phyloP scores from a whole-genome alignment of 2,888 invertebrate genomes.

The Philaethria dido region DNA sequence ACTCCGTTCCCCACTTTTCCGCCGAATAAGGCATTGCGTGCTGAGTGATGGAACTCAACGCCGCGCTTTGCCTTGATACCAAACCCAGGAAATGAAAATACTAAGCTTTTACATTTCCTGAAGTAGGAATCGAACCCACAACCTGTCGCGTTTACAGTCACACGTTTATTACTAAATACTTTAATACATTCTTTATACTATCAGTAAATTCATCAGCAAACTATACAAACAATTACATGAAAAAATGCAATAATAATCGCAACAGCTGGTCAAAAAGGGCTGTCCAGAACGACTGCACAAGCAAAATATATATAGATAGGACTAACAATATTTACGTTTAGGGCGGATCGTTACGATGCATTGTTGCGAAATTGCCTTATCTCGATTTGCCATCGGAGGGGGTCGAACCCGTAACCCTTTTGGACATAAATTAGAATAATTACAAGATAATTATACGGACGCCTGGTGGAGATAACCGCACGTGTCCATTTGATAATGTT shows the following conservation, averaged over 20 bases:
- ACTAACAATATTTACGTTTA: slow-evolving; percentile 21
- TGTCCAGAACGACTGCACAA: neutral
- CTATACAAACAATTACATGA: neutral
- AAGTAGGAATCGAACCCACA: no score
- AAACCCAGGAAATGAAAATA: no score
- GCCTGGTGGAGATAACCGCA: slow-evolving; percentile 26
- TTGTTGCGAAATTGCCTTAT: slow-evolving; percentile 21
- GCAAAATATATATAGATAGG: neutral
- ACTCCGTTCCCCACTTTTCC: no score
- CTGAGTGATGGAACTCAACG: no score
- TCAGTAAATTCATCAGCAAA: neutral
- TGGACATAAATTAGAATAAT: slow-evolving; percentile 38
- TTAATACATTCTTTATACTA: neutral
- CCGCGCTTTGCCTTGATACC: no score
- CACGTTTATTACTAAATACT: no score
- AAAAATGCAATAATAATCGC: neutral
- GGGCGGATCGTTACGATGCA: slow-evolving; percentile 4
- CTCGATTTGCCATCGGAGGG: slow-evolving; percentile 33
- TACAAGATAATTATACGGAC: slow-evolving; percentile 27
- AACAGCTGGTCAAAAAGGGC: slow-evolving; percentile 5
- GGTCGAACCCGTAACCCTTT: slow-evolving; percentile 28
- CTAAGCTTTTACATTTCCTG: no score
- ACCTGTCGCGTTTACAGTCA: no score
- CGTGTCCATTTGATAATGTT: slow-evolving; percentile 29
- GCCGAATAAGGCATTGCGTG: no score